Evolutionary conservation across 2,113 vertebrate species (phyloP), one percentile per base, ranked within the genome.

Genomic region (Craseonycteris thonglongyai): DNA sequence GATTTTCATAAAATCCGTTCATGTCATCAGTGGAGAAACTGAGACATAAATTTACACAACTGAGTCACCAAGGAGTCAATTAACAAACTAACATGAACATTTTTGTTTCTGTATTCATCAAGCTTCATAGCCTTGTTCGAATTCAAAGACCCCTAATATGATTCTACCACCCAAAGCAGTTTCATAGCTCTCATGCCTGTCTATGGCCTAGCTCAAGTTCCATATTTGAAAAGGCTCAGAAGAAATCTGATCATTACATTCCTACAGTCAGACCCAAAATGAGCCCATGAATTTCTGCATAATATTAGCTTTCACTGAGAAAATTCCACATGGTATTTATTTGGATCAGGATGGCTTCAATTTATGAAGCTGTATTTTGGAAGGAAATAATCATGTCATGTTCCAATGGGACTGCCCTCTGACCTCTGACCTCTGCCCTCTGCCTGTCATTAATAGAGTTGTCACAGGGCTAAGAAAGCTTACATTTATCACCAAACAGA

Each of bases 391-490:
- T 58, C 56, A 51, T 54, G 84, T 91, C 95, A 95, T 89, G 91
- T 84, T 88, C 96, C 95, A 93, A 79, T 95, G 95, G 91, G 95
- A 85, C 93, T 74, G 69, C 83, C 86, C 87, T 94, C 88, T 94
- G 95, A n/a, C n/a, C n/a, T n/a, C n/a, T n/a, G n/a, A n/a, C n/a
- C n/a, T n/a, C 93, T 74, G 69, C 83, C 86, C 87, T 94, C 88
- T 94, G 95, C 91, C 75, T 96, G 80, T 94, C 96, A 96, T 87
- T 97, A 98, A 97, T 93, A 97, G 88, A 94, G 89, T 94, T 90
- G 96, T 97, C 94, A 95, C 96, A 95, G 81, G 86, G 79, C 93
- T 97, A 95, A 97, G 97, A 97, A 95, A 97, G 94, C 86, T 88
- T 30, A 21, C 26, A n/a, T n/a, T n/a, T n/a, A n/a, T n/a, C n/a